Evolutionary conservation across 2,113 vertebrate species (phyloP).

Genomic region (Regulus satrapa): DNA sequence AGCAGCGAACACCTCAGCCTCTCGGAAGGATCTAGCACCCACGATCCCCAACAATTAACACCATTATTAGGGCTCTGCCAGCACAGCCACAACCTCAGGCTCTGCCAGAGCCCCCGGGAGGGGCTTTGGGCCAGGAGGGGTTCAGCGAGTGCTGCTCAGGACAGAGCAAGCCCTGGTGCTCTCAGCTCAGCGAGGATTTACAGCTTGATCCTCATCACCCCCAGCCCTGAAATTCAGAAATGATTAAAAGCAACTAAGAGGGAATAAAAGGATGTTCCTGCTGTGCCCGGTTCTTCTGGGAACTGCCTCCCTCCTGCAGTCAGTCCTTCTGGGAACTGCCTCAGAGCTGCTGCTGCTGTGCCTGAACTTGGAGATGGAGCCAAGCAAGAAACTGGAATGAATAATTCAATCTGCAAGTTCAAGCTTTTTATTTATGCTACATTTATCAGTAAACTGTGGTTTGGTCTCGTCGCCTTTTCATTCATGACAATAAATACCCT

Average conservation of each 20-base stretch:
- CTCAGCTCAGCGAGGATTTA: not conserved
- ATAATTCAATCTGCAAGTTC: not conserved
- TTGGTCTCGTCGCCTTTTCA: not conserved
- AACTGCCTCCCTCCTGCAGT: not conserved
- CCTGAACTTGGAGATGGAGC: not conserved
- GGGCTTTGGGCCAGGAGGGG: too few relatives aligned
- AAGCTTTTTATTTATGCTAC: not conserved
- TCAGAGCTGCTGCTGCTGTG: not conserved
- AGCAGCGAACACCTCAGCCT: too few relatives aligned
- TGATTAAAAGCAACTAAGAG: not conserved
- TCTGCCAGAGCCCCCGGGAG: too few relatives aligned
- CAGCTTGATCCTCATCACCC: not conserved
- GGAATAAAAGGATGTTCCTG: constrained; percentile 8
- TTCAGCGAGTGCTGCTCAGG: not conserved
- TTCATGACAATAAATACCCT: not conserved
- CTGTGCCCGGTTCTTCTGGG: constrained; percentile 28
- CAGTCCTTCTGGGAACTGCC: constrained; percentile 9
- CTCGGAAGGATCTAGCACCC: too few relatives aligned
- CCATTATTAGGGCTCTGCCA: too few relatives aligned
- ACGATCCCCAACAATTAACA: too few relatives aligned
- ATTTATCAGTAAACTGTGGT: not conserved
- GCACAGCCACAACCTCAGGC: too few relatives aligned
- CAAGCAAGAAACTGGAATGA: not conserved
- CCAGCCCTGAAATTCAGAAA: not conserved
- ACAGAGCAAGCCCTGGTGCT: not conserved